These are phyloP conservation scores for Hippocampus abdominalis DNA, from an alignment of 2,113 vertebrate species.

Conservation along the genomic window DNA sequence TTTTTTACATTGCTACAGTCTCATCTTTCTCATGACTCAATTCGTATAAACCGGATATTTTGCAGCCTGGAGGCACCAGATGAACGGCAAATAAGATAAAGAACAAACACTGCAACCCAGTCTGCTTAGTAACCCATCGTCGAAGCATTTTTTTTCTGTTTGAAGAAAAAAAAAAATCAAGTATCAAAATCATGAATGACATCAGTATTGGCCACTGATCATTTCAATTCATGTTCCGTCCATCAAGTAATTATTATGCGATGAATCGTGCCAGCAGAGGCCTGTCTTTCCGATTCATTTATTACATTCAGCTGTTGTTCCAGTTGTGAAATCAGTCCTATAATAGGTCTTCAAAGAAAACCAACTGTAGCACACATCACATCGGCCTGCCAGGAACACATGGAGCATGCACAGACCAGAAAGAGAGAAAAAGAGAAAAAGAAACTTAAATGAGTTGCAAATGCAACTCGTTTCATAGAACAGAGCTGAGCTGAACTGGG, in stretches of 20 bases:
- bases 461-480: constrained; percentile 16
- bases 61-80: background rate
- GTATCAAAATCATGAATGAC: background rate
- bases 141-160: background rate
- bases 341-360: constrained; percentile 35
- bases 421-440: background rate
- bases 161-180: background rate
- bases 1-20: background rate
- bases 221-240: constrained; percentile 7
- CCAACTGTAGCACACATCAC: constrained; percentile 29
- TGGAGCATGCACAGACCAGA: background rate
- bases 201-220: constrained; percentile 1
- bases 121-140: background rate
- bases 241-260: constrained; percentile 9
- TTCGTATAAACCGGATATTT: background rate
- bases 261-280: constrained; percentile 19
- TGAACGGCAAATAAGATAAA: background rate
- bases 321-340: constrained; percentile 14
- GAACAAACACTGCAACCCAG: background rate
- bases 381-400: constrained; percentile 11
- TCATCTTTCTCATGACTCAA: background rate
- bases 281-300: constrained; percentile 27
- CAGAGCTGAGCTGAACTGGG: constrained; percentile 2
- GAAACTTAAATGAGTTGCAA: constrained; percentile 23
- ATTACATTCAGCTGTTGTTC: constrained; percentile 38